Evolutionary conservation across 2,888 invertebrate genomes (phyloP), one percentile per base, ranked within the genome.

Genomic region (Zonitis immaculata): DNA sequence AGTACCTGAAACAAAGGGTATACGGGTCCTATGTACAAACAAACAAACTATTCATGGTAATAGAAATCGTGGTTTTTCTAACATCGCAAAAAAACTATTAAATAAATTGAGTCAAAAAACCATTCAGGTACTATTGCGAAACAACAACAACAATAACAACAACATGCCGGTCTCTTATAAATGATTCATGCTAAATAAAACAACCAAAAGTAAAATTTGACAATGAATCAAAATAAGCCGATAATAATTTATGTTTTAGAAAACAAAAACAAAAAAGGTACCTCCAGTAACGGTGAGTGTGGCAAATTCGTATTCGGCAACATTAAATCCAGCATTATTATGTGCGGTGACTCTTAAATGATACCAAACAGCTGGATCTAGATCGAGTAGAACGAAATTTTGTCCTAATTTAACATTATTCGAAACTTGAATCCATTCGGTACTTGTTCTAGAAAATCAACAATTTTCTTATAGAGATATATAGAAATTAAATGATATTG

Each of bases 291-390:
- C 86, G 26, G 95, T 95, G 27, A 95, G 82, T 2, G 97, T 97
- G 14, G 95, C 94, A 76, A 96, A 95, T 79, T 94, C 93, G 71
- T 95, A 94, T 78, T 94, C 91, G 53, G 94, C 95, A 47, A 95
- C 94, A 35, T 93, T 91, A 68, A 94, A 94, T 47, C 96, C 97
- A 56, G 96, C 96, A 67, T 95, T 95, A 76, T 95, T 96, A 77
- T 95, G 91, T 4, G 92, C 91, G 2, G 93, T 94, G 35, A 95
- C 92, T 57, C 91, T 83, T 59, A 96, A 81, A 67, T 91, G 88
- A 73, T 96, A 96, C 93, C 95, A 94, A 11, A 89, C 91, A 16
- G 94, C 95, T 0, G 96, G 93, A 68, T 92, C 93, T 66, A 96
- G 79, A 73, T 95, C 95, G 75, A 92, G 79, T 7, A 94, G 90